Evolutionary conservation across 2,797 vertebrate genomes (phyloP).

Genomic region (Brachyrhaphis roseni): DNA sequence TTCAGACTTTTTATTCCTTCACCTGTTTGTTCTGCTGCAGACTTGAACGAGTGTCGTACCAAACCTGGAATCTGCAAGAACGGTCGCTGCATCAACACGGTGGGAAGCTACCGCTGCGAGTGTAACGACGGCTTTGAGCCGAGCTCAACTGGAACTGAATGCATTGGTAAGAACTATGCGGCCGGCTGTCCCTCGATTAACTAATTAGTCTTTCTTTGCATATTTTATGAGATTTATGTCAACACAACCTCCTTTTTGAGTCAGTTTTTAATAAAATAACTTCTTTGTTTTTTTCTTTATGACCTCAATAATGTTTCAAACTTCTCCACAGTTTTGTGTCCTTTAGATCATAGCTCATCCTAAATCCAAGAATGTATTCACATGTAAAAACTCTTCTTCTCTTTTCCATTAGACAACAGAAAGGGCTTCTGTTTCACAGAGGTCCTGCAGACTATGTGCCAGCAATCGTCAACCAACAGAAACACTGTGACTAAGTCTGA

Average conservation of each 20-base stretch:
- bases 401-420: constrained; percentile 82
- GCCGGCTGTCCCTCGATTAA: background rate
- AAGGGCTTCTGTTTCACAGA: constrained; percentile 91
- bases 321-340: background rate
- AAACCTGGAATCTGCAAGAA: constrained; percentile 92
- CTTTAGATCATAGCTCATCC: background rate
- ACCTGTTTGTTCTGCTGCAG: constrained; percentile 69
- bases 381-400: background rate
- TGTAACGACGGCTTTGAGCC: constrained; percentile 91
- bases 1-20: background rate
- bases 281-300: background rate
- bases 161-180: constrained; percentile 82
- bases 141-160: constrained; percentile 88
- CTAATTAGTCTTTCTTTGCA: background rate
- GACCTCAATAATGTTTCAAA: background rate
- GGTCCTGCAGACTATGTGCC: constrained; percentile 91
- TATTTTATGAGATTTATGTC: background rate
- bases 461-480: constrained; percentile 87
- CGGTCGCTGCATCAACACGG: constrained; percentile 89
- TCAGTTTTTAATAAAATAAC: background rate
- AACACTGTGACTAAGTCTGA: constrained; percentile 90
- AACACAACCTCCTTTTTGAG: background rate
- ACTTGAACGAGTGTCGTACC: constrained; percentile 90
- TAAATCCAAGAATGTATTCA: background rate
- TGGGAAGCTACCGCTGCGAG: constrained; percentile 91